Conservation (phyloP, 2,888 invertebrate species). For the Amiota mariae region DNA sequence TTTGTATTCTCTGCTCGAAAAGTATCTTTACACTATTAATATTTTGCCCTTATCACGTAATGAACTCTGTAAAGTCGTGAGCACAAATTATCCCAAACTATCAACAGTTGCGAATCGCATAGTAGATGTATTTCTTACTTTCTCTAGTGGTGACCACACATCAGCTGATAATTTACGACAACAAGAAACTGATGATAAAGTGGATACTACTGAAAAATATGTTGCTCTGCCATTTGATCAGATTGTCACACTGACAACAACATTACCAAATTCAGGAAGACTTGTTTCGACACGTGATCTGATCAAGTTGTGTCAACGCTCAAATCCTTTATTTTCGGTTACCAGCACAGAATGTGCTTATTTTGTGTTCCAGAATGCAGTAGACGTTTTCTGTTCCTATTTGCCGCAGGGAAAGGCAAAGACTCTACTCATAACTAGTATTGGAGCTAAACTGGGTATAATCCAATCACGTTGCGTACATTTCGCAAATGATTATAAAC, state of each 20-base stretch:
- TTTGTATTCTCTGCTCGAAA: conserved; percentile 82
- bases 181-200: conserved; percentile 72
- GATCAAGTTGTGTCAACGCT: conserved; percentile 91
- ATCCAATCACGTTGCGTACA: conserved; percentile 87
- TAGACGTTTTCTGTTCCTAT: conserved; percentile 92
- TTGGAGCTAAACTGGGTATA: conserved; percentile 88
- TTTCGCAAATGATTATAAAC: conserved; percentile 86
- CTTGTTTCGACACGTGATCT: conserved; percentile 89
- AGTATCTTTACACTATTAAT: conserved; percentile 86
- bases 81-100: conserved; percentile 81
- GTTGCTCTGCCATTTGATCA: conserved; percentile 66
- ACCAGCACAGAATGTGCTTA: conserved; percentile 76
- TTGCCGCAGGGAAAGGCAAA: conserved; percentile 80
- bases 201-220: conserved; percentile 62
- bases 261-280: conserved; percentile 75
- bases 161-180: conserved; percentile 66
- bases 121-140: conserved; percentile 87
- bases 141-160: conserved; percentile 82
- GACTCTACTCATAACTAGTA: conserved; percentile 80
- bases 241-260: conserved; percentile 46
- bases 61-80: conserved; percentile 84
- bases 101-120: conserved; percentile 84
- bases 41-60: conserved; percentile 84
- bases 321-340: conserved; percentile 83
- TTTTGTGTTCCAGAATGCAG: conserved; percentile 84